A percentile compares a stretch with the other conserved stretches of the same genome.
phyloP scores from a whole-genome alignment of 2,888 invertebrate species.

The Xanthia togata region DNA sequence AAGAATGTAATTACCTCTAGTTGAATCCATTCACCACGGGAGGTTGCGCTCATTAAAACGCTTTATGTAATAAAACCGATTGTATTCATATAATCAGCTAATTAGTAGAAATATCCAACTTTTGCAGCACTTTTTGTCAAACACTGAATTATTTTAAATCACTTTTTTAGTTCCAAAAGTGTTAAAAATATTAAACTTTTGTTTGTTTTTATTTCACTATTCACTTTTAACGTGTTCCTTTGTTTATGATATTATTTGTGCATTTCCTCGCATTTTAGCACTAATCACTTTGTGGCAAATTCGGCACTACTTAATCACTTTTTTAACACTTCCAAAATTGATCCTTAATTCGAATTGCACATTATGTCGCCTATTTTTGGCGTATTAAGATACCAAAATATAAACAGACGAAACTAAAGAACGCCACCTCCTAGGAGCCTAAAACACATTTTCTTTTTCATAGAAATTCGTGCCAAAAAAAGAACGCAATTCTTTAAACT shows the following conservation, averaged over 20 bases:
- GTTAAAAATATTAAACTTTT: conserved; percentile 16
- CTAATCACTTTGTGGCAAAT: neutral
- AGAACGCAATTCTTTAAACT: too few species aligned
- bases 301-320: neutral
- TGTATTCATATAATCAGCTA: conserved; percentile 26
- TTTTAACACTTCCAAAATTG: conserved; percentile 1
- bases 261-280: neutral
- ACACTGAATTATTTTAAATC: conserved; percentile 21
- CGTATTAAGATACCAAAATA: neutral
- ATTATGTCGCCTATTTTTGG: neutral
- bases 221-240: neutral
- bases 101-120: neutral
- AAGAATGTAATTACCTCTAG: conserved; percentile 45
- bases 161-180: conserved; percentile 30
- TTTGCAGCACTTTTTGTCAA: neutral
- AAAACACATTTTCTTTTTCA: neutral
- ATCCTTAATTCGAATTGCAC: neutral
- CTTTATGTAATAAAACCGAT: conserved; percentile 16
- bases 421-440: neutral
- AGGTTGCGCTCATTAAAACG: neutral
- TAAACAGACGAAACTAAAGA: neutral
- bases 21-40: conserved; percentile 53
- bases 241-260: neutral
- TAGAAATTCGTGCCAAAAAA: neutral
- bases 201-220: neutral